Evolutionary conservation across 2,797 vertebrate species (phyloP), one percentile per base, ranked within the genome.

Genomic region (Siniperca scherzeri): DNA sequence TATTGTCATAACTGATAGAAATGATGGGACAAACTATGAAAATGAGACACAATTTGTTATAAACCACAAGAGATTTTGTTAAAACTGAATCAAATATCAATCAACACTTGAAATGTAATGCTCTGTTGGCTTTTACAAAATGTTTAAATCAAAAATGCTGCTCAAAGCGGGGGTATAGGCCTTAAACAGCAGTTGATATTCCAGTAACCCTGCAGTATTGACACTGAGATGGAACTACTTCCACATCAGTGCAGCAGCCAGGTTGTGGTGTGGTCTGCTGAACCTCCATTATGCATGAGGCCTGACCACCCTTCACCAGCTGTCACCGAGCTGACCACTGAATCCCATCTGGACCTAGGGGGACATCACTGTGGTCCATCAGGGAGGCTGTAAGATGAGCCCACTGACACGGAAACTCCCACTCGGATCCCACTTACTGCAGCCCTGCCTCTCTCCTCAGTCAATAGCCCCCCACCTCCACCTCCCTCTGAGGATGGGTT

Each of bases 321-420:
- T 95, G 94, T 95, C 95, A 94, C 90, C 66, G 90, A 93, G 89
- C 94, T 95, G 94, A 96, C 95, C 95, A 92, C 92, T 92, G 92
- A 93, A 92, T 93, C 94, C 92, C 93, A 94, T 92, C 94, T 93
- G 90, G 91, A 91, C 90, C 90, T 91, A 72, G 76, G 88, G 92
- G 92, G 88, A 93, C 84, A 86, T 91, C 92, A 91, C 87, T 48
- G 77, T 73, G 74, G 78, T 93, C 94, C 94, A 88, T 92, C 90
- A 91, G 95, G 92, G 92, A 93, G 87, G 83, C 91, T 94, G 91
- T 93, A 93, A 94, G 92, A 93, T 91, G 91, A 95, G 91, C 84
- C 92, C 89, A 86, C 91, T 94, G 93, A 93, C 94, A 93, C 80
- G 89, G 93, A 94, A 94, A 94, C 90, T 91, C 90, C 90, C 90